These are phyloP conservation scores for Epicauta chinensis DNA, from an alignment of 1,140 invertebrate species.

Conservation along the genomic window DNA sequence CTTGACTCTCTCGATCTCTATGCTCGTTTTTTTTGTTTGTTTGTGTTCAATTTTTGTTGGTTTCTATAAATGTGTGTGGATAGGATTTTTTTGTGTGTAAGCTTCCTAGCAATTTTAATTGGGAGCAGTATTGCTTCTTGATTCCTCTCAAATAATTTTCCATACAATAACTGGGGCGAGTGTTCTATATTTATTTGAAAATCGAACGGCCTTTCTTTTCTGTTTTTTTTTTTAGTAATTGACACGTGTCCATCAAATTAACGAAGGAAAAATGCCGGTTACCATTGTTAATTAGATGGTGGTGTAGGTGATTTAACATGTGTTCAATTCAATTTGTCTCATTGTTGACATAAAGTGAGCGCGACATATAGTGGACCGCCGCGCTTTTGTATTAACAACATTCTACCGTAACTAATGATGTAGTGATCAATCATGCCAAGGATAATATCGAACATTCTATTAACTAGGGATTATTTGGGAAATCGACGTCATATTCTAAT, in stretches of 20 bases:
- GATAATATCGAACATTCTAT: background rate
- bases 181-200: too few relatives aligned
- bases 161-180: too few relatives aligned
- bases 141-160: conserved; percentile 4
- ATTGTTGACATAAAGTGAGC: conserved; percentile 3
- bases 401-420: conserved; percentile 9
- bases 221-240: background rate
- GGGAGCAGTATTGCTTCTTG: conserved; percentile 8
- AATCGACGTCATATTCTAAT: background rate
- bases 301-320: conserved; percentile 2
- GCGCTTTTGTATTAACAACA: background rate
- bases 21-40: too few relatives aligned
- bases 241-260: conserved; percentile 2
- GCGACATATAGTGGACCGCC: background rate
- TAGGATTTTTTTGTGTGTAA: too few relatives aligned
- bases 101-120: conserved; percentile 6
- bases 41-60: too few relatives aligned
- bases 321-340: conserved; percentile 9
- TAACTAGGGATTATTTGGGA: background rate
- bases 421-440: conserved; percentile 5
- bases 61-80: too few relatives aligned
- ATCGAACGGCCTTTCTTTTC: background rate
- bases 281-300: conserved; percentile 7
- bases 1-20: conserved; percentile 3
- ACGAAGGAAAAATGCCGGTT: background rate